Conservation (phyloP, 2,797 vertebrate species). For the Eurystomus glaucurus region DNA sequence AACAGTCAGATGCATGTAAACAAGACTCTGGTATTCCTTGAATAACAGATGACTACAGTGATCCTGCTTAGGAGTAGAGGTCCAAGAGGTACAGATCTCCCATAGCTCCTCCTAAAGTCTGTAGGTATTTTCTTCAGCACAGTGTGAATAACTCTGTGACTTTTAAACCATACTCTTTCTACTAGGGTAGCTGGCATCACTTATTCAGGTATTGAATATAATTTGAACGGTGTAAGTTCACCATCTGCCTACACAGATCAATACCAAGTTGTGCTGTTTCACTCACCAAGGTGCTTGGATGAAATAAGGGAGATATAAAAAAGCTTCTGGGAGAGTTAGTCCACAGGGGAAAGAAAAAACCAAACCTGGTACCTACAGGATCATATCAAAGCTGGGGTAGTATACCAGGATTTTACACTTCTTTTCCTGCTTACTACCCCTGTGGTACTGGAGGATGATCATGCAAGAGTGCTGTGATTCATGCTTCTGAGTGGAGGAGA, state of each 20-base stretch:
- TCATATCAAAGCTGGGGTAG: neutral
- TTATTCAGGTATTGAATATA: neutral
- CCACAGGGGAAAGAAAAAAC: neutral
- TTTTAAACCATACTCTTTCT: neutral
- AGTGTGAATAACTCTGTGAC: neutral
- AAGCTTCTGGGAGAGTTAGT: neutral
- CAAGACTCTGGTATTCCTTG: neutral
- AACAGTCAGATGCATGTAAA: neutral
- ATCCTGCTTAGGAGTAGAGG: neutral
- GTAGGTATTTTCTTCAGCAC: neutral
- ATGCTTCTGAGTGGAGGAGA: neutral
- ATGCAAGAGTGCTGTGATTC: neutral
- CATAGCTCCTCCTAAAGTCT: neutral
- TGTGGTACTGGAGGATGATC: neutral
- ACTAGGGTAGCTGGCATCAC: neutral
- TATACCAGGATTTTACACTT: neutral
- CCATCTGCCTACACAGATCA: rapidly evolving
- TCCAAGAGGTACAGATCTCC: neutral
- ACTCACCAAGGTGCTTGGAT: neutral
- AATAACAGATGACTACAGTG: neutral
- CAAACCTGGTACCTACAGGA: neutral
- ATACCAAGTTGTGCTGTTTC: neutral
- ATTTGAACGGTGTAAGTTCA: neutral
- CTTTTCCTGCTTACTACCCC: neutral
- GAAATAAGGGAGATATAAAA: neutral